A percentile compares a stretch with the other conserved stretches of the same genome.
phyloP scores from a whole-genome alignment of 2,888 invertebrate species.

The Harpalus rufipes region DNA sequence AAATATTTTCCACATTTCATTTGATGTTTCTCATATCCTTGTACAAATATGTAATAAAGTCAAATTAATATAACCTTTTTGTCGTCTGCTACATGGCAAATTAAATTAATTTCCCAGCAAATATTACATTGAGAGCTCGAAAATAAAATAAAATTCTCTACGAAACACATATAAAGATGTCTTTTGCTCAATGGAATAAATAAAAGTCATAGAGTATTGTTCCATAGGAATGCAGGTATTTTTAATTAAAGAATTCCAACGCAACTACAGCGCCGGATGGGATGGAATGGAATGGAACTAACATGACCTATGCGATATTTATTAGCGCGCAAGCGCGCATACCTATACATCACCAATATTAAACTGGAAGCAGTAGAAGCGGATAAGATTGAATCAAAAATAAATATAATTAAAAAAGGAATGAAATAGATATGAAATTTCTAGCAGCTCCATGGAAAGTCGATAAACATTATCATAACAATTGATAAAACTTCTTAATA shows the following conservation, averaged over 20 bases:
- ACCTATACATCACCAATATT: constrained; percentile 32
- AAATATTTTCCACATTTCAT: constrained; percentile 1
- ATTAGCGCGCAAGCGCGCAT: constrained; percentile 13
- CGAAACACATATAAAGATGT: background rate
- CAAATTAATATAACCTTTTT: background rate
- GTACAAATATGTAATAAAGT: background rate
- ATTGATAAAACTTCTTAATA: too few relatives aligned
- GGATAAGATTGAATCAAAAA: background rate
- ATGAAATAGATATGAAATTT: background rate
- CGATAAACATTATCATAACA: background rate
- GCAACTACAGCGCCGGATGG: background rate
- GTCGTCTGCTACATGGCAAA: background rate
- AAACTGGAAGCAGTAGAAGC: constrained; percentile 29
- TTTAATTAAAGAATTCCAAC: constrained; percentile 52
- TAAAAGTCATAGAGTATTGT: constrained; percentile 7
- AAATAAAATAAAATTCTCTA: background rate
- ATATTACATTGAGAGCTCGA: background rate
- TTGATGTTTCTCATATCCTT: background rate
- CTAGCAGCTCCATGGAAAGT: background rate
- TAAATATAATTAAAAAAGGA: background rate
- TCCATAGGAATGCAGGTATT: constrained; percentile 36
- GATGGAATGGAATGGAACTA: constrained; percentile 2
- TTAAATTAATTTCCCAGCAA: constrained; percentile 4
- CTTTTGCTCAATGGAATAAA: constrained; percentile 1
- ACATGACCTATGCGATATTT: constrained; percentile 32